Percentiles rank a stretch among this genome's conserved stretches.
These are phyloP conservation scores for Scylla paramamosain DNA, from an alignment of 1,140 invertebrate species.

Conservation along the genomic window DNA sequence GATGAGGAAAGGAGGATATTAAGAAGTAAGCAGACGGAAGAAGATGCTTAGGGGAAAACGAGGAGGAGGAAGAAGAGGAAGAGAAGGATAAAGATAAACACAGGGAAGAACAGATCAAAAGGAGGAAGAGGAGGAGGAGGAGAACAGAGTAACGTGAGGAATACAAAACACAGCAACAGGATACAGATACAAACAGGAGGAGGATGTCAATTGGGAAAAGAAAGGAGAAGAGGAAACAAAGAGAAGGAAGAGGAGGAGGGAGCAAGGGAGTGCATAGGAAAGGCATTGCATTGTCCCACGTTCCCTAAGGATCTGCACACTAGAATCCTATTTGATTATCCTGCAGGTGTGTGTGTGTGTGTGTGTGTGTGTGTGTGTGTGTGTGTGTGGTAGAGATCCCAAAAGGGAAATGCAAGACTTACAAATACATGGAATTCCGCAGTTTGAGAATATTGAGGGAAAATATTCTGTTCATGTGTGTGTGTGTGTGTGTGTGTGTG, in stretches of 20 bases:
- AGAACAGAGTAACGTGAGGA: background rate
- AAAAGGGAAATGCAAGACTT: no score
- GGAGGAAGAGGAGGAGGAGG: background rate
- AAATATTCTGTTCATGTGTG: no score
- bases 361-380: no score
- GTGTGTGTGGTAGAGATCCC: no score
- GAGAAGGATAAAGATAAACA: background rate
- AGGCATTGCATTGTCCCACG: no score
- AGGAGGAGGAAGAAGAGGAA: background rate
- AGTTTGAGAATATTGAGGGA: no score
- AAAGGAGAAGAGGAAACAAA: background rate
- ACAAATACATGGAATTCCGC: no score
- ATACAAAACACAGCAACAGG: background rate
- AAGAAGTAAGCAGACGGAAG: background rate
- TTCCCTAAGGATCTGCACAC: no score
- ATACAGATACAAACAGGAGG: background rate
- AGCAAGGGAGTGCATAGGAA: background rate
- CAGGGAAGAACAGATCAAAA: background rate
- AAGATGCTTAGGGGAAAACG: background rate
- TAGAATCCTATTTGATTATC: no score
- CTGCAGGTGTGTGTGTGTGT: no score
- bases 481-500: conserved; percentile 1
- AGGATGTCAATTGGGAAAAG: background rate
- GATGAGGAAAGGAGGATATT: background rate
- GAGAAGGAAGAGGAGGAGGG: background rate